phyloP scores from a whole-genome alignment of 2,797 vertebrate species.

The Tauraco hartlaubi region DNA sequence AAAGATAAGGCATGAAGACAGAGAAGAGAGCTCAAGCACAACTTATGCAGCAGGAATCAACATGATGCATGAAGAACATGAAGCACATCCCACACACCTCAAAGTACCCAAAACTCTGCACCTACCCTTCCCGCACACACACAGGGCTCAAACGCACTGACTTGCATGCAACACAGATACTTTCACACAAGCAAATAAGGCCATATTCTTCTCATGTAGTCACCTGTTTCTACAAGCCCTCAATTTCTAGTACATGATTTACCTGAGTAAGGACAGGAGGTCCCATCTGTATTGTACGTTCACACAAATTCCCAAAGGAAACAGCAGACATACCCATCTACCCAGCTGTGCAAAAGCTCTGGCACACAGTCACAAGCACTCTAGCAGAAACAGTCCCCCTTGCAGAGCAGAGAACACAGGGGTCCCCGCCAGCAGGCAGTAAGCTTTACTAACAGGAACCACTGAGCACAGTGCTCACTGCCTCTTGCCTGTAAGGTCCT shows the following conservation, averaged over 20 bases:
- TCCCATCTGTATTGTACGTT: neutral
- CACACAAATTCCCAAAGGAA: conserved; percentile 7
- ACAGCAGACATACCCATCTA: neutral
- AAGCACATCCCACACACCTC: neutral
- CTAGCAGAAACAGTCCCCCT: neutral
- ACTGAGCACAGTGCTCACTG: neutral
- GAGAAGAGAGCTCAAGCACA: neutral
- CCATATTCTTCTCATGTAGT: neutral
- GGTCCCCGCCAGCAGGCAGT: neutral
- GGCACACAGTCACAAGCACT: neutral
- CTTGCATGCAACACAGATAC: neutral
- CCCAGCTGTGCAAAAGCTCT: neutral
- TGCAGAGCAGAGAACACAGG: neutral
- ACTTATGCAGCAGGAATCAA: neutral
- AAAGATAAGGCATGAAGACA: neutral
- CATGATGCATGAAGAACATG: neutral
- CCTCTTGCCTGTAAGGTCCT: neutral
- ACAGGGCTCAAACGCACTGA: neutral
- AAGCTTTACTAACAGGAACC: neutral
- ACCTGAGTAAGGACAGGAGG: conserved; percentile 36
- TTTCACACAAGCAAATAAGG: neutral
- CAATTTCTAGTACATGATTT: neutral
- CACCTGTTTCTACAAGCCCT: neutral
- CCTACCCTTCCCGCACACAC: neutral
- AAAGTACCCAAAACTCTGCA: neutral